phyloP scores from a whole-genome alignment of 2,797 vertebrate species.

The Synaphobranchus kaupii region DNA sequence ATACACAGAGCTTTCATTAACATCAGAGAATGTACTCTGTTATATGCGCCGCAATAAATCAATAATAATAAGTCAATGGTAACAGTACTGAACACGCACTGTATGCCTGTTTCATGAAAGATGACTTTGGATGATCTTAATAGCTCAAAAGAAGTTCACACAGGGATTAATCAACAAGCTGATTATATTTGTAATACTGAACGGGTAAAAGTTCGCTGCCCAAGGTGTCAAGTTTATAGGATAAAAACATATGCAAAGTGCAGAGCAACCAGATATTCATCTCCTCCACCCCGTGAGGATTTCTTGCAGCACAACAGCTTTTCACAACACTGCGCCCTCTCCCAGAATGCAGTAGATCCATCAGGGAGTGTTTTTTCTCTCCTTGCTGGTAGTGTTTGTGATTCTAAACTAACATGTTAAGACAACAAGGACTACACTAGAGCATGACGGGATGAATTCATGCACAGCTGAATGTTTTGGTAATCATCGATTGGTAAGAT shows the following conservation, averaged over 20 bases:
- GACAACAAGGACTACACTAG: background rate
- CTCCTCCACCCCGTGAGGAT: background rate
- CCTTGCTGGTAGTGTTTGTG: background rate
- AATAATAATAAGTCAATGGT: background rate
- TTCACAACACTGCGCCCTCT: background rate
- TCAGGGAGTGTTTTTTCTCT: too few relatives aligned
- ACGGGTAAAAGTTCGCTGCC: background rate
- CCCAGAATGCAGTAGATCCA: background rate
- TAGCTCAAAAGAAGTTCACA: background rate
- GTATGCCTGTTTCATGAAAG: background rate
- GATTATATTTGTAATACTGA: background rate
- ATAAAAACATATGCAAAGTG: background rate
- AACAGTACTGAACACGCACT: background rate
- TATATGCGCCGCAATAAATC: background rate
- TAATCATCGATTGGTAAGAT: too few relatives aligned
- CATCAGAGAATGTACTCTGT: background rate
- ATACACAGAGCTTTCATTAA: background rate
- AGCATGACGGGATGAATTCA: too few relatives aligned
- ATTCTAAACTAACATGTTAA: background rate
- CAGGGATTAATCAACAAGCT: too few relatives aligned
- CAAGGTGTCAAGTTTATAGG: background rate
- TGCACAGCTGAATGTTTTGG: too few relatives aligned
- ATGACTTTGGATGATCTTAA: background rate
- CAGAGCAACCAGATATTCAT: background rate
- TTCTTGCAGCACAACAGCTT: background rate